A percentile compares a stretch with the other conserved stretches of the same genome.
Evolutionary conservation across 2,888 invertebrate genomes (phyloP).

Genomic region (Anthophora plumipes): DNA sequence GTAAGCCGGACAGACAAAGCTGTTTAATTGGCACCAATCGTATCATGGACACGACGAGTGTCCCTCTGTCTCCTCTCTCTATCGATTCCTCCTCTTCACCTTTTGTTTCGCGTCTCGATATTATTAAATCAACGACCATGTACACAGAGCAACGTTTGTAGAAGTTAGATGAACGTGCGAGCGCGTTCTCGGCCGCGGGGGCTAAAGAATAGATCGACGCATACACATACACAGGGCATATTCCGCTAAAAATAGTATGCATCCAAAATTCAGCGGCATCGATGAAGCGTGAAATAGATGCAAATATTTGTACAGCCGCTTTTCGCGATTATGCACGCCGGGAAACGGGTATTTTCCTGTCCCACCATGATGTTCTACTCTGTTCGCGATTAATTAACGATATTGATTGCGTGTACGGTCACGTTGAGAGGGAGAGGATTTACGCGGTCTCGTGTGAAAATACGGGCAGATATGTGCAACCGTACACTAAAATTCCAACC

Average conservation of each 20-base stretch:
- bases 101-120: slow-evolving; percentile 42
- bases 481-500: too few species aligned
- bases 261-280: slow-evolving; percentile 47
- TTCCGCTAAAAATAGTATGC: slow-evolving; percentile 45
- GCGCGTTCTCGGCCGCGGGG: background rate
- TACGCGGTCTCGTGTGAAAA: background rate
- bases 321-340: slow-evolving; percentile 24
- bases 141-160: slow-evolving; percentile 1
- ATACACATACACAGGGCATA: slow-evolving; percentile 7
- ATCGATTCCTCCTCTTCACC: slow-evolving; percentile 37
- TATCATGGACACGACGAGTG: slow-evolving; percentile 16
- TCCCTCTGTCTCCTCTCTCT: slow-evolving; percentile 3
- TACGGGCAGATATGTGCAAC: background rate
- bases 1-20: slow-evolving; percentile 32
- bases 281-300: slow-evolving; percentile 39
- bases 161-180: slow-evolving; percentile 1
- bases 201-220: slow-evolving; percentile 33
- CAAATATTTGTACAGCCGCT: slow-evolving; percentile 44
- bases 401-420: slow-evolving; percentile 19
- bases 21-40: slow-evolving; percentile 58
- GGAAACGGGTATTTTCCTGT: slow-evolving; percentile 28
- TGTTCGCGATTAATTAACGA: slow-evolving; percentile 31
- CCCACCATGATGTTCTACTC: background rate
- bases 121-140: slow-evolving; percentile 41
- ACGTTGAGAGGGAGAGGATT: slow-evolving; percentile 8